Evolutionary conservation across 2,888 invertebrate species (phyloP), one percentile per base, ranked within the genome.

Genomic region (Oscheius sp.): DNA sequence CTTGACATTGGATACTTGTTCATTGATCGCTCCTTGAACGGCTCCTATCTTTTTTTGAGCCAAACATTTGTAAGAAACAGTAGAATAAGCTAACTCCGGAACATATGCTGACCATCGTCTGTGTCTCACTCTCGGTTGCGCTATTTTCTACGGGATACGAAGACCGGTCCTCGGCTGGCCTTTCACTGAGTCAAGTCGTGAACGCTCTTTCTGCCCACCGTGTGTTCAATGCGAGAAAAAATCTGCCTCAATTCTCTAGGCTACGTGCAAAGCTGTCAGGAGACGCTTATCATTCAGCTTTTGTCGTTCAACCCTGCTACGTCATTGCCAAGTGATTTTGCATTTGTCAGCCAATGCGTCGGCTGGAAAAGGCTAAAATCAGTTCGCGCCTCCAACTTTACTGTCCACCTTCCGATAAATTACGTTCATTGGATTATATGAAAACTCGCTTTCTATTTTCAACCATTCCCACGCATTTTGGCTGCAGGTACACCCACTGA

Each of bases 111-210:
- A 63, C 63, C 48, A 48, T 5, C 50, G 63, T 63, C 68, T 68
- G 68, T 53, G 13, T 51, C 68, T 68, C 68, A 10, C 33, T n/a
- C 48, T 33, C 55, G 37, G 35, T 50, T 13, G 21, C 68, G 55
- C 68, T 68, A 68, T 68, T 68, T 68, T 42, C 53, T 55, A 37
- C 37, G 37, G 68, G n/a, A 55, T 33, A n/a, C 55, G 35, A 55
- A 53, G 68, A 68, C 68, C 68, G 68, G 68, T 68, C 68, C 68
- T 68, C 68, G 68, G 59, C 33, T 53, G 48, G 68, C 42, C 68
- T 68, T 68, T 53, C 68, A 33, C 55, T 68, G 68, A 68, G 55
- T 68, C 68, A 68, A 68, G 68, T 53, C 33, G 33, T 55, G 55
- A 63, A 48, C 53, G 55, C 11, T 35, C 68, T 33, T 37, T 53